phyloP scores from a whole-genome alignment of 2,888 invertebrate species.

The Erebia aethiops region DNA sequence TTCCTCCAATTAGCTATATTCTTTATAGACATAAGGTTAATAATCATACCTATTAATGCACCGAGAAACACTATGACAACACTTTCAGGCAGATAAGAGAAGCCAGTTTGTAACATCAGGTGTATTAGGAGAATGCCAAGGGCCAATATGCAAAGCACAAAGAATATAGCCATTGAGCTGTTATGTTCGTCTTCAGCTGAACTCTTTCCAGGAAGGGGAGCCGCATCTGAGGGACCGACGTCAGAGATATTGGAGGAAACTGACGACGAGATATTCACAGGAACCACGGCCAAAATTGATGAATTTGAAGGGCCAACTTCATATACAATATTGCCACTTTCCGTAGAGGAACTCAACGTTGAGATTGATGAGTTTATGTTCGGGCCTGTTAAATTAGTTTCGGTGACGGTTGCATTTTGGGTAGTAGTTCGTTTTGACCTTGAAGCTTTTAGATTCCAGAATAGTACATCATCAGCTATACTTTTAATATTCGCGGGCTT shows the following conservation, averaged over 20 bases:
- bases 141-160: constrained; percentile 97
- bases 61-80: constrained; percentile 98
- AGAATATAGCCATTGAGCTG: constrained; percentile 98
- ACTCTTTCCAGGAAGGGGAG: constrained; percentile 92
- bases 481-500: constrained; percentile 7
- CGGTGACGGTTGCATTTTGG: constrained; percentile 47
- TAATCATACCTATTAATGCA: constrained; percentile 94
- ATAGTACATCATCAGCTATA: constrained; percentile 20
- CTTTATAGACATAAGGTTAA: constrained; percentile 93
- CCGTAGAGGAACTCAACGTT: constrained; percentile 56
- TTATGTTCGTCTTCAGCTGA: constrained; percentile 98
- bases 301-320: constrained; percentile 65
- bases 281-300: constrained; percentile 59
- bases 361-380: constrained; percentile 44
- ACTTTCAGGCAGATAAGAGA: constrained; percentile 98
- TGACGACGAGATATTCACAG: constrained; percentile 64
- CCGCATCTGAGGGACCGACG: constrained; percentile 87
- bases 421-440: constrained; percentile 63
- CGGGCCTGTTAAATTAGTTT: constrained; percentile 50
- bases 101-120: constrained; percentile 96
- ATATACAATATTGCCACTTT: constrained; percentile 58
- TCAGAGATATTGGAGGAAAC: constrained; percentile 65
- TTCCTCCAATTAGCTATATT: constrained; percentile 97
- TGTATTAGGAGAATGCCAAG: constrained; percentile 97
- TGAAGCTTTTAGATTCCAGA: constrained; percentile 38